Base-by-base conservation (phyloP, 2,113 vertebrate genomes). In the Forbesichthys agassizii region DNA sequence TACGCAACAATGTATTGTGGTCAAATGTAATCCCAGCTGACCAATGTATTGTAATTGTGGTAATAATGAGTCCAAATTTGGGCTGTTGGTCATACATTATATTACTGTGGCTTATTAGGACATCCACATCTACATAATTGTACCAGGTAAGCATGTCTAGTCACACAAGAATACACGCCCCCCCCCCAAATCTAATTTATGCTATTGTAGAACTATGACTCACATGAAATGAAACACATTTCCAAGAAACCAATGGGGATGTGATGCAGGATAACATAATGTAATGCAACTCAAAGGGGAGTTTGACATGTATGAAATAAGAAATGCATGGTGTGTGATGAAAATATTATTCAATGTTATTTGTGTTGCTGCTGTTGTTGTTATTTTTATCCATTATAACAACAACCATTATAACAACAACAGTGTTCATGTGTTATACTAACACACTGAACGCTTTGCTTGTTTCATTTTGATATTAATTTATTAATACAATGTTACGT, bases 281-380 rank as follows among this genome's bases (percentile, higher is more conserved):
- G 56, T 63, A 62, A 70, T 65, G 67, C 66, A 48, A 81, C 68
- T 74, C 57, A 75, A 79, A 81, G 65, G 65, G 18, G 65, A 42
- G 36, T 42, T 42, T 42, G 36, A 42, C 7, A 42, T 42, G 4
- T 42, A 42, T 42, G 36, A 42, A 42, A 42, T 42, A 6, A 6
- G 36, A 42, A 5, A 42, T 42, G 36, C 7, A 42, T 42, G 36
- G 36, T 42, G 10, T 8, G 49, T 52, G 49, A 14, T 11, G 49
- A 52, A 11, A 52, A 53, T 53, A 53, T 14, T 13, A 42, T 42
- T 42, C 4, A 42, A 42, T 42, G 7, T 42, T 42, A 42, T 42
- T 42, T 5, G 4, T 42, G 36, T 42, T 42, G 27, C 27, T 42
- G 7, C 7, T 42, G 7, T 6, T 42, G 7, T 42, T 42, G 36